Conservation (phyloP, 2,113 vertebrate genomes). For the Equus quagga region DNA sequence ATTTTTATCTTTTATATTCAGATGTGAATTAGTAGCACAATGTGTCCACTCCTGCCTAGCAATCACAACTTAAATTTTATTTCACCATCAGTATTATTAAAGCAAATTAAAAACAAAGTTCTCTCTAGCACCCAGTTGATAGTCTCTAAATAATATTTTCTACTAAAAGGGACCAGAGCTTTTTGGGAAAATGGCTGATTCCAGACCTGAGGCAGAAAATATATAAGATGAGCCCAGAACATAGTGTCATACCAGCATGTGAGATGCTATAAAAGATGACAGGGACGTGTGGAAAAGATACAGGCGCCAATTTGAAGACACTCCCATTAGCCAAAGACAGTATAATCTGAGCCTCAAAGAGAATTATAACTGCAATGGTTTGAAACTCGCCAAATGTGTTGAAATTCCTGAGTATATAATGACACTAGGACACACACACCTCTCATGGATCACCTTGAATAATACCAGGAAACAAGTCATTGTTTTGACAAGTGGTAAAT, state of each 20-base stretch:
- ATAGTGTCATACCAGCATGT: neutral
- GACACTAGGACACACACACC: neutral
- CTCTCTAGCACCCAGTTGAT: neutral
- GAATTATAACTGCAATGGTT: neutral
- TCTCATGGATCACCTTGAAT: neutral
- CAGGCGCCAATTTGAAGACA: neutral
- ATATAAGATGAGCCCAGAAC: neutral
- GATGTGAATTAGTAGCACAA: neutral
- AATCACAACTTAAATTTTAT: conserved; percentile 31
- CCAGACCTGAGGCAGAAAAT: neutral
- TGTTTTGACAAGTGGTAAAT: conserved; percentile 4
- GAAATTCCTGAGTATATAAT: neutral
- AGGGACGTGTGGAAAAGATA: neutral
- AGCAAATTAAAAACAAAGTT: neutral
- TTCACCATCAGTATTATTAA: neutral
- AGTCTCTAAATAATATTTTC: neutral
- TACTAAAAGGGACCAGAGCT: neutral
- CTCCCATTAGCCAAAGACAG: neutral
- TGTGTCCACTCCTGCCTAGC: neutral
- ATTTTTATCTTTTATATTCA: conserved; percentile 12
- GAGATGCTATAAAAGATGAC: neutral
- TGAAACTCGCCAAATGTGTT: neutral
- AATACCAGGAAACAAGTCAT: neutral
- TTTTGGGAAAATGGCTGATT: neutral
- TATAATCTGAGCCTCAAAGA: neutral